phyloP scores from a whole-genome alignment of 92 coral and sea anemone genomes.

The Montipora capitata region DNA sequence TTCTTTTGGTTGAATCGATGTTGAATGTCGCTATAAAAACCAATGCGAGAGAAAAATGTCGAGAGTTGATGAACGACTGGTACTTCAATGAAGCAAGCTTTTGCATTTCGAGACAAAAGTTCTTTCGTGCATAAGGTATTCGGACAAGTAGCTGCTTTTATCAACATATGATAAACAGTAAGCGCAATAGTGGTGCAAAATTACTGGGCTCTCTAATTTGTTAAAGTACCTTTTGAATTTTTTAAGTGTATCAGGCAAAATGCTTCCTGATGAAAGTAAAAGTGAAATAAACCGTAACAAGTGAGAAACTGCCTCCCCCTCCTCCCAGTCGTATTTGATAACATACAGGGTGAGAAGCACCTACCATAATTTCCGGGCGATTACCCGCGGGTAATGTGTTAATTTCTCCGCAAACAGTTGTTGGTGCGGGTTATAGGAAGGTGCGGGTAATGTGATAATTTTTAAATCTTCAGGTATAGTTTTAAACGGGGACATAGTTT shows the following conservation, averaged over 20 bases:
- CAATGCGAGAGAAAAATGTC: slow-evolving; percentile 34
- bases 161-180: slow-evolving; percentile 36
- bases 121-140: slow-evolving; percentile 65
- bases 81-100: slow-evolving; percentile 67
- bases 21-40: slow-evolving; percentile 22
- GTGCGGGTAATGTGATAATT: no score
- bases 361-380: slow-evolving; percentile 9
- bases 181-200: slow-evolving; percentile 56
- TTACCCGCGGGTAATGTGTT: no score
- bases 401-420: no score
- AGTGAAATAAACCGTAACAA: slow-evolving; percentile 47
- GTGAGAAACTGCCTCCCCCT: slow-evolving; percentile 15
- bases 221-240: slow-evolving; percentile 56
- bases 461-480: no score
- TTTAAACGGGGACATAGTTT: no score
- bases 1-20: slow-evolving; percentile 26
- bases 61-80: slow-evolving; percentile 61
- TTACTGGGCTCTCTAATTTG: slow-evolving; percentile 44
- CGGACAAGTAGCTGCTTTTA: slow-evolving; percentile 38
- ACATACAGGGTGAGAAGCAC: slow-evolving; percentile 60
- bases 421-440: no score
- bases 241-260: slow-evolving; percentile 55
- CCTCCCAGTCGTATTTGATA: slow-evolving; percentile 57
- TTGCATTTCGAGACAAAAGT: neutral
- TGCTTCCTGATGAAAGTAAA: slow-evolving; percentile 31